Base-by-base conservation (phyloP, 2,113 vertebrate species). In the Osmerus eperlanus region DNA sequence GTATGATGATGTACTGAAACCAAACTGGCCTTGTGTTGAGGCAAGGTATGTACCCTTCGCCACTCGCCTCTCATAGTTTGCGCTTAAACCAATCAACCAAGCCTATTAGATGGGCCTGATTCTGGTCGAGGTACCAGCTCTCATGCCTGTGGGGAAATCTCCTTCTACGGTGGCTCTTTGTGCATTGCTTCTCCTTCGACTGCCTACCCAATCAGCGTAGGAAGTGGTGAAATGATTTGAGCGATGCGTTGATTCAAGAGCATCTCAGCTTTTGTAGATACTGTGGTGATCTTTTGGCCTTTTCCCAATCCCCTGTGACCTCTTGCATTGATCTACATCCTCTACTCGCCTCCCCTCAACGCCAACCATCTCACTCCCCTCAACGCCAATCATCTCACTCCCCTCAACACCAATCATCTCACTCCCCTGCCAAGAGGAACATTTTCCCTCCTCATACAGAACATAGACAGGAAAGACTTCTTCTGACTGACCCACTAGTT, bases 1-100 rank as follows among this genome's bases (percentile, higher is more conserved):
- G 92, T 91, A 82, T 86, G 86, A 84, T 78, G 76, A 88, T 84
- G 81, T 91, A 85, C 78, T 91, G 85, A 90, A 72, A 85, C 70
- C 65, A 74, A 59, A 78, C 61, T 69, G 81, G 56, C 79, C 73
- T 82, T 79, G 77, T 86, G 80, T 80, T 78, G 80, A 83, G 73
- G 68, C 80, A 68, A 91, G 91, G 92, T 93, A 92, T 86, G 92
- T 92, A 88, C 70, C 4, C 47, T 71, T 25, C 67, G 77, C 65
- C n/a, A 67, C 72, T 25, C 82, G 78, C 66, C 19, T 70, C 61
- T 68, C 71, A 41, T 41, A 25, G 28, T 66, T 75, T 62, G 52
- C 60, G 76, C 80, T 84, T 82, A 62, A 84, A 84, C 87, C 79
- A 87, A 89, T 91, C 83, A 86, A 28, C 69, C 1, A 69, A 74